phyloP scores from a whole-genome alignment of 2,113 vertebrate genomes.

The Phocoena phocoena region DNA sequence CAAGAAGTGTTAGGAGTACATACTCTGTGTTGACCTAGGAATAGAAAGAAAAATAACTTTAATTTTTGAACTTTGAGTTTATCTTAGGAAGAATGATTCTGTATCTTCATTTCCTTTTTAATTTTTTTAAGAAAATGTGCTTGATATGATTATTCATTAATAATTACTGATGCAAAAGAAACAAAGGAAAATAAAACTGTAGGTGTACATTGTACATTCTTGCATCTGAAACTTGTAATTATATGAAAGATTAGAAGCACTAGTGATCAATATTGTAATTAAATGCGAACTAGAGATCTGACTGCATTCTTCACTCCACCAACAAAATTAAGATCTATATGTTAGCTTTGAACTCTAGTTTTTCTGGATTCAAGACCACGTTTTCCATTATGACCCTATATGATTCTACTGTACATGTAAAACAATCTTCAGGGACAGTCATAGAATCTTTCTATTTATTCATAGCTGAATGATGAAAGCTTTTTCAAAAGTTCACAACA shows the following conservation, averaged over 20 bases:
- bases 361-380: not conserved
- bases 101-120: not conserved
- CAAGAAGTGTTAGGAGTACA: not conserved
- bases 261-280: not conserved
- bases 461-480: not conserved
- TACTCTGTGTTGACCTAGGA: not conserved
- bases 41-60: not conserved
- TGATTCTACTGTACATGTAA: not conserved
- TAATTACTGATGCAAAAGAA: slow-evolving; percentile 1
- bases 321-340: not conserved
- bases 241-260: not conserved
- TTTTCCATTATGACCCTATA: not conserved
- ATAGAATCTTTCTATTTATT: not conserved
- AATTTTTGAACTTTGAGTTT: not conserved
- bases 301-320: not conserved
- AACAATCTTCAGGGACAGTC: not conserved
- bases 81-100: slow-evolving; percentile 21
- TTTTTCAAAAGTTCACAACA: not conserved
- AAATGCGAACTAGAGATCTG: not conserved
- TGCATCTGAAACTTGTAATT: not conserved
- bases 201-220: not conserved
- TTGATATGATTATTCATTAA: not conserved
- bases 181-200: not conserved
- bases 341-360: slow-evolving; percentile 2
- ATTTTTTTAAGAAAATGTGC: not conserved